phyloP scores from a whole-genome alignment of 2,797 vertebrate genomes.

The Chaunax sp. region DNA sequence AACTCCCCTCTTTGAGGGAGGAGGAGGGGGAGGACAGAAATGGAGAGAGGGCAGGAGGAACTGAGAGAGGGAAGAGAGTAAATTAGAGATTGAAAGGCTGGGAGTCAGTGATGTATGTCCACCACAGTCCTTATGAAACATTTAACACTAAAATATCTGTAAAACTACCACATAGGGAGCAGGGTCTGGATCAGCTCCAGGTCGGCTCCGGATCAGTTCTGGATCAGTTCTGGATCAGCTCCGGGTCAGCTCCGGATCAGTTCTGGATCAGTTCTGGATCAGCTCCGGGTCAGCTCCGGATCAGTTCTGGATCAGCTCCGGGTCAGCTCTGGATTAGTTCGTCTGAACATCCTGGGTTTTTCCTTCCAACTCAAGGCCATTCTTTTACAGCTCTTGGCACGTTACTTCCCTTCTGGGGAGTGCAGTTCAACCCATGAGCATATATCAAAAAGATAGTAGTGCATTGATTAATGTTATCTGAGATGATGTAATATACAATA shows the following conservation, averaged over 20 bases:
- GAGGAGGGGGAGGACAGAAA: conserved; percentile 14
- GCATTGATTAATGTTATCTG: conserved; percentile 32
- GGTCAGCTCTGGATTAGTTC: neutral
- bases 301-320: too few relatives aligned
- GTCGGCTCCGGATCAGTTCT: neutral
- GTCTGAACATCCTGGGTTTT: neutral
- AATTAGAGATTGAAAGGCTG: conserved; percentile 47
- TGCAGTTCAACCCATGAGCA: conserved; percentile 12
- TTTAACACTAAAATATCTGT: conserved; percentile 50
- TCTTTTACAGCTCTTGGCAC: conserved; percentile 13
- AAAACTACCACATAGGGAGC: conserved; percentile 27
- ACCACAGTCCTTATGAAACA: conserved; percentile 61
- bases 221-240: too few relatives aligned
- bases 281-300: neutral
- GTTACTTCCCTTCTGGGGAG: conserved; percentile 16
- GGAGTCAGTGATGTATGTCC: conserved; percentile 49
- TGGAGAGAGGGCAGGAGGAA: conserved; percentile 13
- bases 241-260: neutral
- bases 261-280: too few relatives aligned
- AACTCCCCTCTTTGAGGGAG: conserved; percentile 33
- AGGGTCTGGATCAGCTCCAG: conserved; percentile 4
- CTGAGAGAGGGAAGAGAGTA: conserved; percentile 18
- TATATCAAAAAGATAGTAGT: conserved; percentile 40
- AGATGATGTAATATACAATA: conserved; percentile 47
- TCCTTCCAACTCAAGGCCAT: neutral